phyloP scores from a whole-genome alignment of 2,888 invertebrate genomes.

The Drosophila monieri region DNA sequence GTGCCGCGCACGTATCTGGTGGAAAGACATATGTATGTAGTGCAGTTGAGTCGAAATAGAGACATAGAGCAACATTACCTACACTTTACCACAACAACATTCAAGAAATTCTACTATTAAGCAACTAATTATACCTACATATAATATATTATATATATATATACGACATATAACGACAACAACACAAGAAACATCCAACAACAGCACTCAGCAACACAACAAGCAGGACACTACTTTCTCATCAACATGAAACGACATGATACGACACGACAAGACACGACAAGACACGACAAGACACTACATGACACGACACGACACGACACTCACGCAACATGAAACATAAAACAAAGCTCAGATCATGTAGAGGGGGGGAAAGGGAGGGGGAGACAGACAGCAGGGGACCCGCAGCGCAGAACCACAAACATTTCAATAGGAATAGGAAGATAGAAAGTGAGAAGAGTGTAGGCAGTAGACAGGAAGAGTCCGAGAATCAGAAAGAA shows the following conservation, averaged over 20 bases:
- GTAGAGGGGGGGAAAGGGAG: constrained; percentile 9
- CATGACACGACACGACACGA: too few species aligned
- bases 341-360: constrained; percentile 25
- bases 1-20: constrained; percentile 61
- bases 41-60: constrained; percentile 66
- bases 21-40: constrained; percentile 78
- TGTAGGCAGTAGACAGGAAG: background rate
- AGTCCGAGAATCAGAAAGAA: background rate
- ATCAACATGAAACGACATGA: too few species aligned
- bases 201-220: background rate
- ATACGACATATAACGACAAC: constrained; percentile 60
- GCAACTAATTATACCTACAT: constrained; percentile 76
- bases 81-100: constrained; percentile 80
- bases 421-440: constrained; percentile 44
- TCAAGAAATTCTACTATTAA: constrained; percentile 78
- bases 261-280: too few species aligned
- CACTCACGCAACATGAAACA: constrained; percentile 26
- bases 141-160: constrained; percentile 76
- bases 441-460: constrained; percentile 9
- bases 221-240: too few species aligned
- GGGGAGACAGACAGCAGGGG: constrained; percentile 10
- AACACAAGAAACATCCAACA: constrained; percentile 14
- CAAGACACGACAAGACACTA: too few species aligned
- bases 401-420: too few species aligned
- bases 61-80: constrained; percentile 73